These are phyloP conservation scores for Nephrotoma guestfalica DNA, from an alignment of 2,888 invertebrate genomes.

Conservation along the genomic window DNA sequence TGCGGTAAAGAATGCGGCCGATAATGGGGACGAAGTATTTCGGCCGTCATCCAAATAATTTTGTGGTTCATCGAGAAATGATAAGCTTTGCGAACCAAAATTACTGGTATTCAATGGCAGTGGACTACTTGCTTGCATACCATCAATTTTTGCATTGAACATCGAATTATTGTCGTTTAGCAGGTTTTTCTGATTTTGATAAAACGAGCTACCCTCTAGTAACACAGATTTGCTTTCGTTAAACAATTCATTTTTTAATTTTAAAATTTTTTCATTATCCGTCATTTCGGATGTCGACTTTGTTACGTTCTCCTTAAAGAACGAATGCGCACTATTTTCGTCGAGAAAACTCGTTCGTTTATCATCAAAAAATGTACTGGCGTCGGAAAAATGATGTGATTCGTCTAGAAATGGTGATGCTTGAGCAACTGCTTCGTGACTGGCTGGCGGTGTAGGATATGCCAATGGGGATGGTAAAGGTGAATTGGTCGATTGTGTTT, in stretches of 20 bases:
- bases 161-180: slow-evolving; percentile 18
- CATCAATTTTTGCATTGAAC: slow-evolving; percentile 25
- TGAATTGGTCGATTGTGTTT: slow-evolving; percentile 37
- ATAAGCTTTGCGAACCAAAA: slow-evolving; percentile 30
- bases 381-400: slow-evolving; percentile 26
- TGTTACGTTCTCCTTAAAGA: slow-evolving; percentile 22
- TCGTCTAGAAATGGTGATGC: slow-evolving; percentile 33
- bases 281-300: slow-evolving; percentile 15
- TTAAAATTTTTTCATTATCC: slow-evolving; percentile 30
- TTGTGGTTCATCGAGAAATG: slow-evolving; percentile 31
- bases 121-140: slow-evolving; percentile 18
- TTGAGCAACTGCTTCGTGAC: slow-evolving; percentile 53
- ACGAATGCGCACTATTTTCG: slow-evolving; percentile 18
- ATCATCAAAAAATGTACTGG: slow-evolving; percentile 29
- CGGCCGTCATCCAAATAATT: slow-evolving; percentile 44
- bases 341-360: slow-evolving; percentile 24
- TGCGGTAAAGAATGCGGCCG: slow-evolving; percentile 69
- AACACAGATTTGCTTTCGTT: slow-evolving; percentile 22
- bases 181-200: slow-evolving; percentile 13
- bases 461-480: slow-evolving; percentile 55
- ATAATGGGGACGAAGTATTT: slow-evolving; percentile 64
- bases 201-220: neutral
- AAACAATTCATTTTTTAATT: slow-evolving; percentile 22
- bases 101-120: slow-evolving; percentile 16
- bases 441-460: slow-evolving; percentile 79